Base-by-base conservation (phyloP, 2,113 vertebrate species). In the Camelus bactrianus region DNA sequence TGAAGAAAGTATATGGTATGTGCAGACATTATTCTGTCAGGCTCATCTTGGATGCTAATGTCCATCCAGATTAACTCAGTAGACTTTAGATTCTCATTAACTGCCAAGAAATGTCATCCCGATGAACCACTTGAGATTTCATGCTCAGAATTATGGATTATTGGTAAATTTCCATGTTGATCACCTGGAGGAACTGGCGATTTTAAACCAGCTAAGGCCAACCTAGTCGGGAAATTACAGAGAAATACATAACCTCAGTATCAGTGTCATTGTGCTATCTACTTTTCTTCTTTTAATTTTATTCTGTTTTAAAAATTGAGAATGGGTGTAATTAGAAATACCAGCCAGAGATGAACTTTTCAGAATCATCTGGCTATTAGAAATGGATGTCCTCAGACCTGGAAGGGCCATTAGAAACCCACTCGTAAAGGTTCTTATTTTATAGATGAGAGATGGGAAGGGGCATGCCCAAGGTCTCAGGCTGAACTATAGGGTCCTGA, bases 41-140 rank as follows among this genome's bases (percentile, higher is more conserved):
- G 17, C 28, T 95, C 16, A 24, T 93, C 30, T 42, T 91, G 58
- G 70, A 86, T 90, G 75, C 56, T 58, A 65, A 5, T 52, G 20
- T 87, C 80, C 48, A 64, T 92, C n/a, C 16, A 81, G 35, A 76
- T 95, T 48, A 93, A 76, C 32, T 92, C 54, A 79, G 20, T 95
- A 89, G 46, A 80, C 48, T 48, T n/a, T 64, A 42, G 65, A 92
- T 11, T 69, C 69, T 87, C 11, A 81, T 88, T 87, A 92, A 89
- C 22, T 56, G 26, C 73, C 56, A 70, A 64, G n/a, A 93, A 85
- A 50, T 79, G 30, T 73, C 50, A 76, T 86, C 24, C n/a, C 3
- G 2, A 46, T 56, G 48, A 93, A 32, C 32, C 56, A 38, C 48
- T 67, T 85, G 86, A 86, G 56, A 82, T 93, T 97, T 73, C 26